Evolutionary conservation across 2,888 invertebrate genomes (phyloP).

Genomic region (Rhaphigaster nebulosa): DNA sequence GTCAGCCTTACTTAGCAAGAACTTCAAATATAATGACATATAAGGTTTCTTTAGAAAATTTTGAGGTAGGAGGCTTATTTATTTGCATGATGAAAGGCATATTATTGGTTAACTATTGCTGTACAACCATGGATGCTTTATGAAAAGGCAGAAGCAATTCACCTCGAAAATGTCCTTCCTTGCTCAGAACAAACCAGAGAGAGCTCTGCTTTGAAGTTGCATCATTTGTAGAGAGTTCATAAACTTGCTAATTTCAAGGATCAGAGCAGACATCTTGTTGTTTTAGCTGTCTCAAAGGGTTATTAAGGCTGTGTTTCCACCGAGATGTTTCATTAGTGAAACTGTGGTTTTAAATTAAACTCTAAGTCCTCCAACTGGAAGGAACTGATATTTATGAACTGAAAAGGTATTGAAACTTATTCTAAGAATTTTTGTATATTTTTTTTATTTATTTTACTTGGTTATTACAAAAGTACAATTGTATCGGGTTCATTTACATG

Average conservation of each 20-base stretch:
- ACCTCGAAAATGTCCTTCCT: background rate
- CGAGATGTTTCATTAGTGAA: slow-evolving; percentile 28
- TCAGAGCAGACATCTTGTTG: slow-evolving; percentile 18
- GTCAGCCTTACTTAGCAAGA: too few species aligned
- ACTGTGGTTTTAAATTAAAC: slow-evolving; percentile 35
- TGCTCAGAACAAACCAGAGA: background rate
- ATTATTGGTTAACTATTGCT: background rate
- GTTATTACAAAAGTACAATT: too few species aligned
- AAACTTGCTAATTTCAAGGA: slow-evolving; percentile 41
- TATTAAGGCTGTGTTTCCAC: background rate
- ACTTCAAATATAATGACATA: too few species aligned
- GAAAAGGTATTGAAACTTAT: background rate
- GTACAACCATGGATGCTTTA: background rate
- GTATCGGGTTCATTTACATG: too few species aligned
- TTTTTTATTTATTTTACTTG: too few species aligned
- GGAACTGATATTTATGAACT: background rate
- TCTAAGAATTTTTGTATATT: background rate
- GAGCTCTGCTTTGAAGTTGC: background rate
- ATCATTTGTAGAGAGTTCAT: slow-evolving; percentile 34
- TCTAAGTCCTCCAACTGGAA: background rate
- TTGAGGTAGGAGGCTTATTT: too few species aligned
- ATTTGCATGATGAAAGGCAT: too few species aligned
- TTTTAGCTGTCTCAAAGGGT: slow-evolving; percentile 12
- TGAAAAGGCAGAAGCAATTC: background rate
- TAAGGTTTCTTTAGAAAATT: too few species aligned